Evolutionary conservation across 2,888 invertebrate species (phyloP), one percentile per base, ranked within the genome.

Genomic region (Luperina nickerlii): DNA sequence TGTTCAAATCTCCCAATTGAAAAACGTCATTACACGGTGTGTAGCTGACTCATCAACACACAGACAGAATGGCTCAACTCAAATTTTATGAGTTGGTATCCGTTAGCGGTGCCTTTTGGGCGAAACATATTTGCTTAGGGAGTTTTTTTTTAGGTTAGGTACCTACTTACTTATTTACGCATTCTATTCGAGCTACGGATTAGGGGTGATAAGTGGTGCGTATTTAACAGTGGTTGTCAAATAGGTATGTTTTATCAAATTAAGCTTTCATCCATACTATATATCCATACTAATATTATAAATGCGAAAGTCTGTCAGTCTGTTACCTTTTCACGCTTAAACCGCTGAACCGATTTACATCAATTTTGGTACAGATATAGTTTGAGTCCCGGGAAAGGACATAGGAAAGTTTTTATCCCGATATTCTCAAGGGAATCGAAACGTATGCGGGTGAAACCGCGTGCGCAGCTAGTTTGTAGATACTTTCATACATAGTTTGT

Each of bases 21-120:
- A 86, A 84, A 86, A 83, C 80, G 75, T 77, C 72, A 75, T 86
- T 79, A 73, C 65, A 42, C 66, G 45, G 84, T 86, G 84, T 84
- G 77, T 70, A 18, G 57, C 89, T 90, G 91, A 91, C 84, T 88
- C 91, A 90, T 89, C 90, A 87, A 80, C 87, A 91, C 86, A 90
- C 90, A 85, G 57, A 27, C 62, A 54, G 60, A 90, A 90, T 87
- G 87, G 86, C 87, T 87, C 83, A 83, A 84, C 84, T 83, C 76
- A 79, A 85, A 78, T 89, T 87, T 88, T 85, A 88, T 74, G 79
- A 66, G 67, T 71, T 74, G 68, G 75, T 82, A 82, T 86, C 73
- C 84, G 84, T 86, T 79, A 85, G 78, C 73, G 45, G 63, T 79
- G 75, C 71, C 81, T 76, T 88, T 89, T 86, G 70, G 3, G 72